Conservation (phyloP, 1,140 invertebrate genomes). For the Drosophila simulans region DNA sequence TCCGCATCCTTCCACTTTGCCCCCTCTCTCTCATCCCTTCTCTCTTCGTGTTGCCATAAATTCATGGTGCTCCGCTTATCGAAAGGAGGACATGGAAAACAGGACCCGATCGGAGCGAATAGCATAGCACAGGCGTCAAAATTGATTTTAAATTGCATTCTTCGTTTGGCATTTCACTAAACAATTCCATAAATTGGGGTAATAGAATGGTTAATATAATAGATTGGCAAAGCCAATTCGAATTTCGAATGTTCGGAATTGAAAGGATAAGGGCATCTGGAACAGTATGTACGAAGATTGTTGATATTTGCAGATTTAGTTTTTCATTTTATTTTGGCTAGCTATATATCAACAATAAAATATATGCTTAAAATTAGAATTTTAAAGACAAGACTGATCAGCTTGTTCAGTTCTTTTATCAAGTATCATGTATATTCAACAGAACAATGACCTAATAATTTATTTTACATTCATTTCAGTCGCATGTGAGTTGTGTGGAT, state of each 20-base stretch:
- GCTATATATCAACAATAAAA: too few relatives aligned
- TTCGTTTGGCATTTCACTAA: constrained; percentile 31
- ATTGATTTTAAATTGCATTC: constrained; percentile 79
- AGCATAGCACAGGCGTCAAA: constrained; percentile 59
- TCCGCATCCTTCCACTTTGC: constrained; percentile 24
- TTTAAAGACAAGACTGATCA: too few relatives aligned
- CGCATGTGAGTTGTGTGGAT: constrained; percentile 1
- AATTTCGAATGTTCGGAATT: constrained; percentile 8
- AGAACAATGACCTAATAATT: neutral
- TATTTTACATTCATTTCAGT: neutral
- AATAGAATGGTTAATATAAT: neutral
- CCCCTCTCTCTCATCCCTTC: neutral
- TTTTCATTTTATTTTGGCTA: too few relatives aligned
- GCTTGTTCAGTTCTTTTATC: too few relatives aligned
- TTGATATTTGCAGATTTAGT: too few relatives aligned
- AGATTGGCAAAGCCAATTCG: neutral
- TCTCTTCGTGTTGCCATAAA: constrained; percentile 52
- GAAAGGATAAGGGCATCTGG: neutral
- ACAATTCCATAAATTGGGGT: constrained; percentile 6
- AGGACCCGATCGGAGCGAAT: constrained; percentile 32
- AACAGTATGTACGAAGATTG: too few relatives aligned
- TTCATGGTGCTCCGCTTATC: constrained; percentile 64
- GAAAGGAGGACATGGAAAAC: constrained; percentile 54
- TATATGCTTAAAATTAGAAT: too few relatives aligned
- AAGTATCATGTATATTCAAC: too few relatives aligned